phyloP scores from a whole-genome alignment of 1,140 invertebrate species.

The Anastatus disparis region DNA sequence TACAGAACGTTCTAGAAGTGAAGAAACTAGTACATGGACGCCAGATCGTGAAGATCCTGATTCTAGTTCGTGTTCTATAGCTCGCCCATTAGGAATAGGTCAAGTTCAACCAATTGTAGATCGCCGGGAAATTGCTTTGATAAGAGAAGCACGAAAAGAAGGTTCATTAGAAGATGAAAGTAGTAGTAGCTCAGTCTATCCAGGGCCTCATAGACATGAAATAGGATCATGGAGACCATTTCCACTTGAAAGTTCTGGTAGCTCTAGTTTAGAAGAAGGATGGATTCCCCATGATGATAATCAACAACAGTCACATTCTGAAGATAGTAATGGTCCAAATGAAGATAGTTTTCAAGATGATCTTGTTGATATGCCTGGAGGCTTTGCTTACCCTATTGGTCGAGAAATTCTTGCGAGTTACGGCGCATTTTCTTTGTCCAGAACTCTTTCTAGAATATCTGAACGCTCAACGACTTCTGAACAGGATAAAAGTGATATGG shows the following conservation, averaged over 20 bases:
- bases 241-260: slow-evolving; percentile 81
- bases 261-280: slow-evolving; percentile 84
- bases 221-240: slow-evolving; percentile 81
- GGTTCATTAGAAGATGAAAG: slow-evolving; percentile 66
- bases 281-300: slow-evolving; percentile 79
- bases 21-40: slow-evolving; percentile 64
- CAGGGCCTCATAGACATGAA: slow-evolving; percentile 66
- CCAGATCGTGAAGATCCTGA: slow-evolving; percentile 76
- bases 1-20: slow-evolving; percentile 62
- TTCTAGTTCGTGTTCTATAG: slow-evolving; percentile 82
- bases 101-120: slow-evolving; percentile 68
- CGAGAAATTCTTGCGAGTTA: slow-evolving; percentile 77
- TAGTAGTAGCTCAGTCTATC: slow-evolving; percentile 77
- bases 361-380: slow-evolving; percentile 76
- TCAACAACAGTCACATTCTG: slow-evolving; percentile 66
- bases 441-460: slow-evolving; percentile 86
- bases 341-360: slow-evolving; percentile 79
- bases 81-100: slow-evolving; percentile 78
- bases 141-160: slow-evolving; percentile 53
- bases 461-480: slow-evolving; percentile 89
- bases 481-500: slow-evolving; percentile 80
- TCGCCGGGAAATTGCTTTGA: slow-evolving; percentile 58
- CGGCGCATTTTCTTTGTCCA: slow-evolving; percentile 75
- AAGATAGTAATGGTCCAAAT: slow-evolving; percentile 71
- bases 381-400: slow-evolving; percentile 77